These are phyloP conservation scores for Romanomermis culicivorax DNA, from an alignment of 2,888 invertebrate species.

Conservation along the genomic window DNA sequence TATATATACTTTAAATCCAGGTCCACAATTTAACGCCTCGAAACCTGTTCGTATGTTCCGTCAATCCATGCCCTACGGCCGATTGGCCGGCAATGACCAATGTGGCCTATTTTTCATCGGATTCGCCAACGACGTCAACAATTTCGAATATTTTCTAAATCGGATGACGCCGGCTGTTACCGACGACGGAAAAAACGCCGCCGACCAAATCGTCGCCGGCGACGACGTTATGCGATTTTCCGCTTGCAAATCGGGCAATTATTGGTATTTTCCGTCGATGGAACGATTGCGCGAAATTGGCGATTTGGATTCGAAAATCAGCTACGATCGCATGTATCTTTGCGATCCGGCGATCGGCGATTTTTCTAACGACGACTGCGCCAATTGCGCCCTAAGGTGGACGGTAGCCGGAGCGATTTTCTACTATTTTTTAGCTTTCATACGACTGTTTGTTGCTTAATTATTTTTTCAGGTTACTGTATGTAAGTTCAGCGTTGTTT, in stretches of 20 bases:
- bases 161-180: conserved; percentile 30
- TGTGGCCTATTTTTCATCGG: conserved; percentile 30
- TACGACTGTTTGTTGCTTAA: too few species aligned
- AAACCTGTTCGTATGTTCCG: conserved; percentile 30
- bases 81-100: conserved; percentile 20
- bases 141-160: conserved; percentile 30
- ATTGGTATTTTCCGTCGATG: conserved; percentile 31
- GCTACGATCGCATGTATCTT: too few species aligned
- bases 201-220: conserved; percentile 21
- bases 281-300: conserved; percentile 18
- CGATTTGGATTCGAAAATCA: too few species aligned
- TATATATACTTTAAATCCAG: too few species aligned
- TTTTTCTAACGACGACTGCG: too few species aligned
- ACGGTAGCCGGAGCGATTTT: too few species aligned
- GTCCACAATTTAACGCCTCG: conserved; percentile 21
- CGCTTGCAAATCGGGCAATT: conserved; percentile 27
- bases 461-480: too few species aligned
- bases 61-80: conserved; percentile 31
- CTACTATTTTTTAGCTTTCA: too few species aligned
- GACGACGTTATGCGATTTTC: conserved; percentile 30
- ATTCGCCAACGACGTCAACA: conserved; percentile 26
- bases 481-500: too few species aligned
- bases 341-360: too few species aligned
- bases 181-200: conserved; percentile 21
- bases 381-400: too few species aligned